Conservation (phyloP, 1,140 invertebrate genomes). For the Drosophila athabasca region DNA sequence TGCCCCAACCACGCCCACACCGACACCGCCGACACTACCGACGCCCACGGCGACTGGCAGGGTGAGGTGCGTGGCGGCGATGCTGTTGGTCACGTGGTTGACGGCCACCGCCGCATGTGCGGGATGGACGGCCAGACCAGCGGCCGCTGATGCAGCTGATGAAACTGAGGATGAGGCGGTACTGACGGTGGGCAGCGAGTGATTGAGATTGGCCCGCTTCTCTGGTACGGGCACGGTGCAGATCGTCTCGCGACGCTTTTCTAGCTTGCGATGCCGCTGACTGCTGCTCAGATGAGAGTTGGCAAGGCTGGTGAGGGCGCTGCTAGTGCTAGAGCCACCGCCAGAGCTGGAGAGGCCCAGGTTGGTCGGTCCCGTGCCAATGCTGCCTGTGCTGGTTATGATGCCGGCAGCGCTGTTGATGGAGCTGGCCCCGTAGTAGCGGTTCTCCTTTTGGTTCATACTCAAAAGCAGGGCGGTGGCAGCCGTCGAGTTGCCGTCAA, state of each 20-base stretch:
- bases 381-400: constrained; percentile 22
- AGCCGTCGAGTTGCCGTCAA: constrained; percentile 86
- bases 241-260: constrained; percentile 86
- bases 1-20: constrained; percentile 20
- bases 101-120: constrained; percentile 12
- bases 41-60: constrained; percentile 40
- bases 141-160: background rate
- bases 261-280: constrained; percentile 81
- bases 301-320: constrained; percentile 14
- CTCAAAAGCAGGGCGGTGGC: constrained; percentile 64
- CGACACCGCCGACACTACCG: constrained; percentile 16
- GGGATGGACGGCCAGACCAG: constrained; percentile 14
- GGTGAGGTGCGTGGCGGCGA: constrained; percentile 37
- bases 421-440: constrained; percentile 83
- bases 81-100: constrained; percentile 23
- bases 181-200: constrained; percentile 56
- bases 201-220: constrained; percentile 82
- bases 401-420: constrained; percentile 40
- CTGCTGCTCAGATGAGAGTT: constrained; percentile 22
- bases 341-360: background rate
- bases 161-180: constrained; percentile 12
- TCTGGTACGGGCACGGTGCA: constrained; percentile 81
- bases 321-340: constrained; percentile 3
- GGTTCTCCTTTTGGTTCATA: constrained; percentile 85
- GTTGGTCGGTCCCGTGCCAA: constrained; percentile 6